Base-by-base conservation (phyloP, 2,797 vertebrate species). In the Sebastes hubbsi region DNA sequence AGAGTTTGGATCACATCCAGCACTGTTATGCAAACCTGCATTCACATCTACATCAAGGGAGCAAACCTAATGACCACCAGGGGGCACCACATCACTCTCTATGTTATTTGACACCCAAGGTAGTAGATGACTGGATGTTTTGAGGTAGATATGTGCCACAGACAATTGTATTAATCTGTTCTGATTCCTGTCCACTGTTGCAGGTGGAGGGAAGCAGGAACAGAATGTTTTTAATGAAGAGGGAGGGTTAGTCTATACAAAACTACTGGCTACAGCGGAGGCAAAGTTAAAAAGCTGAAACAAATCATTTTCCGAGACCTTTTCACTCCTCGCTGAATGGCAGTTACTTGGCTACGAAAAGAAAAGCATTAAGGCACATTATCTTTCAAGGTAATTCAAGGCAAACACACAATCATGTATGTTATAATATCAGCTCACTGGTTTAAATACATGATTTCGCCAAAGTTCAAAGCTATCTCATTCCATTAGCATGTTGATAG, bases 341-440 rank as follows among this genome's bases (percentile, higher is more conserved):
- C 66, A 1, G 87, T 91, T 82, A 93, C 89, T 89, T 90, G 90
- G 79, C 94, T 95, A 93, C 65, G 88, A 91, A 87, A 42, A 81
- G 62, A 90, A 91, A 91, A 89, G 80, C 88, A 92, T 78, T 84
- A 69, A 64, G 77, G 72, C 68, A 65, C 8, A 73, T 94, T 84
- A 88, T 58, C 67, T 69, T 78, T 85, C 61, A 36, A 61, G 22
- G 52, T 29, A 71, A 24, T 11, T 77, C 7, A 56, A 22, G 75
- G 78, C 63, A 83, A 78, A 84, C 25, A 78, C 13, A 67, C 58
- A 78, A 90, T 86, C 84, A 86, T 89, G 87, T 88, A 81, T 56
- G 58, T 55, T 16, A 30, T 11, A 34, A 60, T 9, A 66, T 77
- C 58, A 80, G 59, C 64, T 81, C 62, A 38, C 14, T 36, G 16